Evolutionary conservation across 2,888 invertebrate species (phyloP), one percentile per base, ranked within the genome.

Genomic region (Coremacera marginata): DNA sequence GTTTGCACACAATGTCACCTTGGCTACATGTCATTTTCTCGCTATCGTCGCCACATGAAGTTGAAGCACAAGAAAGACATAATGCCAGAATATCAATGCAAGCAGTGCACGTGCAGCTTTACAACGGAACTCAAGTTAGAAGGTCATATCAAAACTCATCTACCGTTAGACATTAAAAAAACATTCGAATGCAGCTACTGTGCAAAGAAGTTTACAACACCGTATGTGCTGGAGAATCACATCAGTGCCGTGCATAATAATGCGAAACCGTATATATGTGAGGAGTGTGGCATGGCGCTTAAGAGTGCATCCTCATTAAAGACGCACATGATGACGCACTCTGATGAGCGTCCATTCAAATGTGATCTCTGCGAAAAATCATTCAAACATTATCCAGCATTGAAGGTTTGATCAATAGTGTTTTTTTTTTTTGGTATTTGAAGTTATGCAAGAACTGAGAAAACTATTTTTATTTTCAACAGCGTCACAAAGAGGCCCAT

Each of bases 251-350:
- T 86, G 57, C 89, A 89, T 44, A 83, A 84, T 5, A 86, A 86
- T 9, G 87, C 87, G 37, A 84, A 90, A 19, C 90, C 90, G 0
- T 90, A 89, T 78, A 89, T 90, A 25, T 91, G 91, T 78, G 90
- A 90, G 78, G 88, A 90, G 74, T 91, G 91, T 81, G 90, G 90
- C 0, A 87, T 89, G 71, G 87, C 89, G 11, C 90, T 90, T 68
- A 88, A 88, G 3, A 89, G 90, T 7, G 88, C 88, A 75, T 89
- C 89, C 14, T 89, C 90, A 2, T 83, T 91, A 2, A 90, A 90
- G 79, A 90, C 90, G 77, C 91, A 91, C 78, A 86, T 90, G 79
- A 85, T 90, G 0, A 89, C 88, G 22, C 91, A 91, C 79, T 89
- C 89, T 25, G 90, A 90, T 8, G 89, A 89, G 7, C 86, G 88